Evolutionary conservation across 1,140 invertebrate genomes (phyloP), one percentile per base, ranked within the genome.

Genomic region (Philaenus spumarius): DNA sequence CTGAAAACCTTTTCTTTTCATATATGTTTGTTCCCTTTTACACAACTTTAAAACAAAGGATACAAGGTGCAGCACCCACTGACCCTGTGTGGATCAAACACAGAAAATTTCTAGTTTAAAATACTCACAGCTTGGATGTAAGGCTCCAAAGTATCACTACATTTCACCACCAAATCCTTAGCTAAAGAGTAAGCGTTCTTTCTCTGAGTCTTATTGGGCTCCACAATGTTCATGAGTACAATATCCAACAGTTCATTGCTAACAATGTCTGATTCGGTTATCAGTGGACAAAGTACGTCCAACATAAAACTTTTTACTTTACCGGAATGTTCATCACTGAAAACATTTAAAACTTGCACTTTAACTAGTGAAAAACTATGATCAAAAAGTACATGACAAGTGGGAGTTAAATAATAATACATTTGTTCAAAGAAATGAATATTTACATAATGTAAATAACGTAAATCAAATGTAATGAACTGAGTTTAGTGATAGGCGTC

Each of bases 261-360:
- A 7, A 98, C 89, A 62, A 90, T 86, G 69, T 98, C 95, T 19
- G 93, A 93, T 75, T 98, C 95, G 7, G 89, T 91, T 58, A 98
- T 93, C 4, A 98, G 75, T 7, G 95, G 95, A 69, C 86, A 89
- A 46, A 98, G 78, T 20, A 98, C 91, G 73, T 98, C 95, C 58
- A 98, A 73, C 86, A 98, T 97, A 69, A 97, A 97, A 53, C 87
- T 93, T 71, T 95, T 97, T 45, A 98, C 94, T 78, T 97, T 95
- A 1, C 84, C 84, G 19, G 92, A 94, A 75, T 98, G 95, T 71
- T 96, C 93, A 68, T 96, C 93, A 77, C 93, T 95, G 71, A 37
- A 77, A n/a, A n/a, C n/a, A n/a, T n/a, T n/a, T n/a, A n/a, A n/a
- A n/a, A n/a, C n/a, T n/a, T n/a, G n/a, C n/a, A n/a, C n/a, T n/a